Percentiles rank a stretch among this genome's conserved stretches.
phyloP scores from a whole-genome alignment of 1,140 invertebrate genomes.

The Trichonephila clavipes region DNA sequence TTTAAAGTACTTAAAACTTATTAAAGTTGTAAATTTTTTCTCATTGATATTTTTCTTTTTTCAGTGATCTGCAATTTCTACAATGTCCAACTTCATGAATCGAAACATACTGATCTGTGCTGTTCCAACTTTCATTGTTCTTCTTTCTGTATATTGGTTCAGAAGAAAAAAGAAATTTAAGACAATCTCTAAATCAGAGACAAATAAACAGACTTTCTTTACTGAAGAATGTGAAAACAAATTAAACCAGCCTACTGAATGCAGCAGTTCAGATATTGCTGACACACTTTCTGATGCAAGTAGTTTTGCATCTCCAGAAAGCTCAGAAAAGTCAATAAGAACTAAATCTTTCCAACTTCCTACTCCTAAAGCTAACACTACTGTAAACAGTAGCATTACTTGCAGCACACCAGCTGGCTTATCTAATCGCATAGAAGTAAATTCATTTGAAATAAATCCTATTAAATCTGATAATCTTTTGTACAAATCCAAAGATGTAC shows the following conservation, averaged over 20 bases:
- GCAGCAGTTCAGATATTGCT: conserved; percentile 10
- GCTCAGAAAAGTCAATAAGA: conserved; percentile 48
- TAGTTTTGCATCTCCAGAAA: conserved; percentile 52
- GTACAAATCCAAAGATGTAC: conserved; percentile 2
- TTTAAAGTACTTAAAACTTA: too few species aligned
- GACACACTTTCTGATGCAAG: conserved; percentile 65
- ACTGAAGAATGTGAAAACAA: background rate
- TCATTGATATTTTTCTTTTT: background rate
- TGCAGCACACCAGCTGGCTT: background rate
- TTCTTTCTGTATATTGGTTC: conserved; percentile 66
- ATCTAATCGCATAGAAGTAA: background rate
- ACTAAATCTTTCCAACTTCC: conserved; percentile 9
- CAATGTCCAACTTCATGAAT: conserved; percentile 30
- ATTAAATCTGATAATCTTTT: conserved; percentile 24
- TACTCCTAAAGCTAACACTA: background rate
- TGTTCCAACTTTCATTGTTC: conserved; percentile 37
- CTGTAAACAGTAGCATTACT: background rate
- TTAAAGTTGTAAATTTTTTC: too few species aligned
- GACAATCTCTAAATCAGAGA: background rate
- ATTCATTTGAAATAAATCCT: background rate
- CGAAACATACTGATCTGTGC: conserved; percentile 41
- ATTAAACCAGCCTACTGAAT: background rate
- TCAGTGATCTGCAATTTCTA: background rate
- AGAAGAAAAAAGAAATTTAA: conserved; percentile 70
- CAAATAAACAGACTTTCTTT: background rate